These are phyloP conservation scores for Myiothlypis chrysogaster DNA, from an alignment of 2,797 vertebrate genomes.

Conservation along the genomic window DNA sequence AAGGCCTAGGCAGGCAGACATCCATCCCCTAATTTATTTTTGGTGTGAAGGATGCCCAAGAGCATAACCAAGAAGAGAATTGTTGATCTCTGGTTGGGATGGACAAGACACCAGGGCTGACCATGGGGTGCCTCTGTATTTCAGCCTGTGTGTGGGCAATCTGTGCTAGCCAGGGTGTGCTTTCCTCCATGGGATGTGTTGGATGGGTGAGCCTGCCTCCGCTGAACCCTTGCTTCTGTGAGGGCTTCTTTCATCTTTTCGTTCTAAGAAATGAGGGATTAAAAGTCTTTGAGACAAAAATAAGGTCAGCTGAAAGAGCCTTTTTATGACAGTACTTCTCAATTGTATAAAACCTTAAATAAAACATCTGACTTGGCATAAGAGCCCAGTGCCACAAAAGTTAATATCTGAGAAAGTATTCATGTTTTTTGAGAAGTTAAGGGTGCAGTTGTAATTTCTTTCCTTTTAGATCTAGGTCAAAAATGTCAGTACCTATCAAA, in stretches of 20 bases:
- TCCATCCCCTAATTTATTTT: background rate
- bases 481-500: conserved; percentile 10
- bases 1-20: background rate
- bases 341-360: background rate
- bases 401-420: conserved; percentile 12
- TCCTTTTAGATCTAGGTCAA: conserved; percentile 18
- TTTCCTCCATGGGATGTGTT: background rate
- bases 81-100: background rate
- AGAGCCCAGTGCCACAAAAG: background rate
- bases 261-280: background rate
- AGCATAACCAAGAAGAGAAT: background rate
- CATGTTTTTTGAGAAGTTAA: background rate
- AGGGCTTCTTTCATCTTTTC: background rate
- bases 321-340: background rate
- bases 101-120: background rate
- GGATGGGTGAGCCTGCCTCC: background rate
- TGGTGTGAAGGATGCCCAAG: background rate
- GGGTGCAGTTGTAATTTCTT: background rate
- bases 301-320: background rate
- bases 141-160: background rate
- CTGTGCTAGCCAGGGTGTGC: background rate
- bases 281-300: background rate
- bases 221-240: accelerated
- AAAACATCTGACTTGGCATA: background rate
- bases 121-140: background rate